Base-by-base conservation (phyloP, 2,113 vertebrate species). In the Notothenia rossii region DNA sequence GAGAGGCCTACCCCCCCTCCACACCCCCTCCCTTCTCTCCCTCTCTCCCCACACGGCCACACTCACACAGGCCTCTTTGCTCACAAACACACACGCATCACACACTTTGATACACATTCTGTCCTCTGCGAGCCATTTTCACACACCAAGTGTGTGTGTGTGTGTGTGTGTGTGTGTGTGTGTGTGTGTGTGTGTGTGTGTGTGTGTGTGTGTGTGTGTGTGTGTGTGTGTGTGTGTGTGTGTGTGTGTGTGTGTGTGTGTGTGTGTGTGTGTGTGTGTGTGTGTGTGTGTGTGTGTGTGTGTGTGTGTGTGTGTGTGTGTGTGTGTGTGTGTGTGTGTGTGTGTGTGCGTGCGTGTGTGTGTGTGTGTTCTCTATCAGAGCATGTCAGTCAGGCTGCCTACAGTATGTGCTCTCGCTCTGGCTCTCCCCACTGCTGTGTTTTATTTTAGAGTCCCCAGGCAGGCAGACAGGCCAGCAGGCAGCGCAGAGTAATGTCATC, bases 401-500 rank as follows among this genome's bases (percentile, higher is more conserved):
- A 86, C 88, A 86, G 77, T 84, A 64, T 87, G 81, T 86, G 83
- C 88, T 88, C 89, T 77, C 81, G 50, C 82, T 84, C 81, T 77
- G 67, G 50, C 83, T 82, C 84, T 81, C 70, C 83, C 83, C 87
- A 69, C 91, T 82, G 84, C 89, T 86, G 90, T 75, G 89, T 91
- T 93, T 91, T 93, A 91, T 92, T 91, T 94, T 88, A 91, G 87
- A 87, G 88, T 91, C 90, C 88, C 89, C 85, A 89, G 86, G 90
- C 91, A 87, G 83, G 75, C 87, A 89, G 91, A 84, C 91, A 85
- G 86, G 86, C 86, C 90, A 90, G 89, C 87, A 91, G 91, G 88
- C 91, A 90, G 84, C 80, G 0, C 90, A 83, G 82, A 92, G 90
- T 91, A 87, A 93, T 91, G 89, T 91, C 93, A 93, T 90, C 89